Evolutionary conservation across 37 sponge, comb jelly and placozoan genomes (phyloP).

Genomic region (Ephydatia muelleri): DNA sequence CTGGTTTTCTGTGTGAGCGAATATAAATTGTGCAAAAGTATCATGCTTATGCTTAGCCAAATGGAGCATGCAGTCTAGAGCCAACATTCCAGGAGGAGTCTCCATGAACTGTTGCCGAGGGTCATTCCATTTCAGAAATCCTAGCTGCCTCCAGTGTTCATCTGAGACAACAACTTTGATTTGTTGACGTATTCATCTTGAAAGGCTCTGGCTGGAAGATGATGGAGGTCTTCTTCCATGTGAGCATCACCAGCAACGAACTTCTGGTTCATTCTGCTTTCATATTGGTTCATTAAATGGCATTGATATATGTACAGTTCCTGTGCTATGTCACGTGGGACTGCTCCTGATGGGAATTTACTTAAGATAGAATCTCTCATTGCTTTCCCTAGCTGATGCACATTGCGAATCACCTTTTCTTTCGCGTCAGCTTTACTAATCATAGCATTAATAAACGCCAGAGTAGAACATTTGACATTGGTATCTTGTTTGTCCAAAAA

Average conservation of each 20-base stretch:
- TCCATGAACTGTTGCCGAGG: constrained; percentile 81
- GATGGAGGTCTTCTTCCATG: constrained; percentile 58
- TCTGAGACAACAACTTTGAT: constrained; percentile 25
- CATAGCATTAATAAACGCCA: constrained; percentile 86
- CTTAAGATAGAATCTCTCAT: constrained; percentile 34
- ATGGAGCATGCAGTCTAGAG: constrained; percentile 86
- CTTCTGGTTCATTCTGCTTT: constrained; percentile 46
- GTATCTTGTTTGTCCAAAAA: constrained; percentile 18
- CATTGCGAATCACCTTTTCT: constrained; percentile 23
- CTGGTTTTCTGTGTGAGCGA: constrained; percentile 73
- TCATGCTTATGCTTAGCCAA: constrained; percentile 79
- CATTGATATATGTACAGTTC: constrained; percentile 82
- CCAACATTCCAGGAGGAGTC: constrained; percentile 85
- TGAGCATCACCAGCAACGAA: constrained; percentile 45
- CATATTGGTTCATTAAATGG: constrained; percentile 62
- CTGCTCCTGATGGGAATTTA: constrained; percentile 28
- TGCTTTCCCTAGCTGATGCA: constrained; percentile 21
- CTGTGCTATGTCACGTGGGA: constrained; percentile 76
- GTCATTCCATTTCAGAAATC: constrained; percentile 59
- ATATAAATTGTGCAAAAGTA: constrained; percentile 56
- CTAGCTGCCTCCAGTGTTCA: constrained; percentile 83
- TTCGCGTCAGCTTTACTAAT: constrained; percentile 42
- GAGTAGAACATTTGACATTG: constrained; percentile 60
- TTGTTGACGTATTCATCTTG: constrained; percentile 71
- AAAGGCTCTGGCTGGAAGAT: constrained; percentile 64